A percentile compares a stretch with the other conserved stretches of the same genome.
These are phyloP conservation scores for Chamaea fasciata DNA, from an alignment of 2,113 vertebrate genomes.

Conservation along the genomic window DNA sequence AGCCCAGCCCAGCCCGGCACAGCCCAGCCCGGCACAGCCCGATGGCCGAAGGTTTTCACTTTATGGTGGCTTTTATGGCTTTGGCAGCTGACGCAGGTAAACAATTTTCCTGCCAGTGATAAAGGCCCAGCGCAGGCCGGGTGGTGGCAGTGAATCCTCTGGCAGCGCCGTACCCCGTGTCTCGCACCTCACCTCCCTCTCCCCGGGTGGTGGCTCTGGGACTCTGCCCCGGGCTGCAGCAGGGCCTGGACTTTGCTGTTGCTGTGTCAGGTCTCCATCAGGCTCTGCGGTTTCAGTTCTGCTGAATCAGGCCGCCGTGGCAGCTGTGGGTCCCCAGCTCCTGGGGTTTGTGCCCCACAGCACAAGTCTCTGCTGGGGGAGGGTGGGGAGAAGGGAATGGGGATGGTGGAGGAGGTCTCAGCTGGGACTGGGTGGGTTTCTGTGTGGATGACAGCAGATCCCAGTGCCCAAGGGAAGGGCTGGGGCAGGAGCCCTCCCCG, in stretches of 20 bases:
- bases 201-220: not conserved
- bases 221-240: not conserved
- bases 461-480: not conserved
- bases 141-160: fast-evolving
- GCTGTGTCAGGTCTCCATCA: not conserved
- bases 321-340: fast-evolving
- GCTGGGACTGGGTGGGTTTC: too few relatives aligned
- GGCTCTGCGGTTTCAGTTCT: not conserved
- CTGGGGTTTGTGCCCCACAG: not conserved
- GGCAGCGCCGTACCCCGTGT: fast-evolving
- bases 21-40: not conserved
- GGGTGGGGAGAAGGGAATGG: too few relatives aligned
- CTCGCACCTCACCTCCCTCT: fast-evolving
- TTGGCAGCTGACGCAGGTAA: not conserved
- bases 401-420: not conserved
- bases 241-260: not conserved
- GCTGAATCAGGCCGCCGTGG: fast-evolving
- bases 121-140: fast-evolving
- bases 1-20: not conserved
- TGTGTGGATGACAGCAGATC: not conserved
- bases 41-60: fast-evolving
- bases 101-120: not conserved
- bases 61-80: not conserved
- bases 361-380: not conserved
- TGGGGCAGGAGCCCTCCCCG: not conserved